Evolutionary conservation across 2,888 invertebrate species (phyloP).

Genomic region (Mimumesa dahlbomi): DNA sequence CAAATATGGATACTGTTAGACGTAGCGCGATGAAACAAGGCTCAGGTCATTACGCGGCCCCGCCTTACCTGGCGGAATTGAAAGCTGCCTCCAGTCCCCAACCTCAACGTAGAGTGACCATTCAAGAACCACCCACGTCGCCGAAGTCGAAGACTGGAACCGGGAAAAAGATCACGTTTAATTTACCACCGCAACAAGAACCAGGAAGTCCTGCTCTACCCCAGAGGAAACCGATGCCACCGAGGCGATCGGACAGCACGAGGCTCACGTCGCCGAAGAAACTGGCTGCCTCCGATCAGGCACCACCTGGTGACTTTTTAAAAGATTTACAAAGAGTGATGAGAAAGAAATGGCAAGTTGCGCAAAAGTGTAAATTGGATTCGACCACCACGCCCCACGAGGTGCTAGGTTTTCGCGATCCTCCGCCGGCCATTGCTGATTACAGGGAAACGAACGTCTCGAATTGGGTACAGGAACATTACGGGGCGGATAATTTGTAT

Average conservation of each 20-base stretch:
- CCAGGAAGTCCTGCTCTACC: slow-evolving; percentile 84
- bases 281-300: slow-evolving; percentile 86
- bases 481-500: slow-evolving; percentile 87
- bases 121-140: slow-evolving; percentile 83
- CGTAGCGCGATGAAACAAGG: slow-evolving; percentile 77
- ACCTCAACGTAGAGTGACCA: slow-evolving; percentile 83
- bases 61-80: slow-evolving; percentile 83
- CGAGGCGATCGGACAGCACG: slow-evolving; percentile 88
- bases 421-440: slow-evolving; percentile 86
- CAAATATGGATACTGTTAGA: slow-evolving; percentile 76
- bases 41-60: slow-evolving; percentile 74
- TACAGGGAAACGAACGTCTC: slow-evolving; percentile 92
- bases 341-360: slow-evolving; percentile 96
- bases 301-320: slow-evolving; percentile 91
- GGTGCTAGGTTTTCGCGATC: slow-evolving; percentile 93
- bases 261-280: slow-evolving; percentile 86
- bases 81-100: slow-evolving; percentile 83
- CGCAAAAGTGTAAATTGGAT: slow-evolving; percentile 94
- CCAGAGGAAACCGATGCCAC: slow-evolving; percentile 86
- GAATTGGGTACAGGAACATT: slow-evolving; percentile 95
- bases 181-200: slow-evolving; percentile 81
- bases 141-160: slow-evolving; percentile 82
- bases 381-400: slow-evolving; percentile 94
- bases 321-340: slow-evolving; percentile 95
- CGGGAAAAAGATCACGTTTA: slow-evolving; percentile 85